phyloP scores from a whole-genome alignment of 1,140 invertebrate species.

The Mycetomoellerius zeteki region DNA sequence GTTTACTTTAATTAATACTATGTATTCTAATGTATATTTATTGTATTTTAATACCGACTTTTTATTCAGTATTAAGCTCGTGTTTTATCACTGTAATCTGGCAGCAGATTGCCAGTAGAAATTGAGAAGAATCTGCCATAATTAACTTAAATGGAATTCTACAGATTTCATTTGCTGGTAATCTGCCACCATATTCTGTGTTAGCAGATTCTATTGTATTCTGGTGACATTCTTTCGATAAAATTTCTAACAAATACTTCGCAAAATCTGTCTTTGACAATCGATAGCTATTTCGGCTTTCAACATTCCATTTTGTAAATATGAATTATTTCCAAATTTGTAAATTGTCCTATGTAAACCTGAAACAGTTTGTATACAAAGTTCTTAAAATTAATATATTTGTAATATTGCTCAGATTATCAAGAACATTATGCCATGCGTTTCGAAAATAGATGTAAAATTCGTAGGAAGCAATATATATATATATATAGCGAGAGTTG shows the following conservation, averaged over 20 bases:
- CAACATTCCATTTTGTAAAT: background rate
- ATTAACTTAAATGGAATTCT: background rate
- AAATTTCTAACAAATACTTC: background rate
- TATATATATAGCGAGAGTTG: conserved; percentile 52
- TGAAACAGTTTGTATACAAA: background rate
- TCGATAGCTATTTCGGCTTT: background rate
- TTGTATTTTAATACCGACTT: background rate
- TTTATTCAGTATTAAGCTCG: background rate
- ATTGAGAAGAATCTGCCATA: background rate
- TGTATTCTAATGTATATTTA: background rate
- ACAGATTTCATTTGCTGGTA: background rate
- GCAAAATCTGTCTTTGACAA: background rate
- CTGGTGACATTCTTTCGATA: background rate
- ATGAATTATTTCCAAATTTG: conserved; percentile 12
- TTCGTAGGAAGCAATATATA: background rate
- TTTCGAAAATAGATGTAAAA: conserved; percentile 19
- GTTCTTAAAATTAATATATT: conserved; percentile 11
- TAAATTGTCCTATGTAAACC: background rate
- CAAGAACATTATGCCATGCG: background rate
- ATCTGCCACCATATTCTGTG: background rate
- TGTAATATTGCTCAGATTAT: background rate
- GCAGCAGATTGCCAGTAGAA: background rate
- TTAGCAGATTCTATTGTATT: background rate
- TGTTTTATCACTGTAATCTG: background rate
- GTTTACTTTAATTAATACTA: background rate